Conservation (phyloP, 1,140 invertebrate species). For the Triops longicaudatus region DNA sequence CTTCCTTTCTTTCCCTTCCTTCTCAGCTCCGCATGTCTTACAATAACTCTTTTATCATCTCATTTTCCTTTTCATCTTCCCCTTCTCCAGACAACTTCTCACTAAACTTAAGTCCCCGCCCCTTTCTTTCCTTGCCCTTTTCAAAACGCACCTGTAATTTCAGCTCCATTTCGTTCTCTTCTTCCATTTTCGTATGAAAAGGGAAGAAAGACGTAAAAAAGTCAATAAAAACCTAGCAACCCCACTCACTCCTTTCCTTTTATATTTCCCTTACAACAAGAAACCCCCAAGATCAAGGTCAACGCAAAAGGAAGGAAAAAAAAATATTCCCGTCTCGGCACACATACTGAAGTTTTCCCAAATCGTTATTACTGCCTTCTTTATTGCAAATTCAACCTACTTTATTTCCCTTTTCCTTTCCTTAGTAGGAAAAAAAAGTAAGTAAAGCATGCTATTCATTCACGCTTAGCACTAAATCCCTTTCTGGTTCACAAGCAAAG, state of each 20-base stretch:
- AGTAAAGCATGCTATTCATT: no score
- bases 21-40: not conserved
- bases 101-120: not conserved
- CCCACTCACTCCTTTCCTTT: no score
- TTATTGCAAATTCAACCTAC: not conserved
- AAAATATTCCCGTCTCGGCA: not conserved
- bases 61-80: not conserved
- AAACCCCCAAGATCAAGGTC: not conserved
- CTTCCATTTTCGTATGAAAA: not conserved
- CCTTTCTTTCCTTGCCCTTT: not conserved
- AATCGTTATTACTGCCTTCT: not conserved
- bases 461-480: no score
- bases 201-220: not conserved
- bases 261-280: not conserved
- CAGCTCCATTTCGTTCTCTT: not conserved
- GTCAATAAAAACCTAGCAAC: not conserved
- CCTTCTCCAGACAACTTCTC: not conserved
- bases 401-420: no score
- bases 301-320: not conserved
- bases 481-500: no score
- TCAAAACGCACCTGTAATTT: conserved; percentile 8
- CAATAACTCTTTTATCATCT: not conserved
- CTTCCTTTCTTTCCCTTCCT: not conserved
- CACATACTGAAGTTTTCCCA: not conserved
- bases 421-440: no score